phyloP scores from a whole-genome alignment of 2,888 invertebrate species.

The Cephonodes hylas region DNA sequence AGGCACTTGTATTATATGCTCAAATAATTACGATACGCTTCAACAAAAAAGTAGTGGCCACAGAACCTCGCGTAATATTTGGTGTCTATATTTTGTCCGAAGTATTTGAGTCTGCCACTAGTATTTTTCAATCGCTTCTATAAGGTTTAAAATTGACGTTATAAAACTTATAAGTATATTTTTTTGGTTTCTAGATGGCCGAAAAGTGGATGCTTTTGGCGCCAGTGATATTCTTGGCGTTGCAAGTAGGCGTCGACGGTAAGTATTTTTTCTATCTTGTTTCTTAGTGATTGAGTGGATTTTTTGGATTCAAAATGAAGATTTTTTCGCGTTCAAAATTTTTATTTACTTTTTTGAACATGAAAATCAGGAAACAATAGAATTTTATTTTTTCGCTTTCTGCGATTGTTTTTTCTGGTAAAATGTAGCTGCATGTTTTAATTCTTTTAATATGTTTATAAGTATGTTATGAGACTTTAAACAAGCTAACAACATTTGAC shows the following conservation, averaged over 20 bases:
- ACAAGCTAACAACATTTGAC: not conserved
- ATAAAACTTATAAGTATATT: constrained; percentile 10
- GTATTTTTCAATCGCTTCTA: no score
- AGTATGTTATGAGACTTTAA: not conserved
- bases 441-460: no score
- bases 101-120: no score
- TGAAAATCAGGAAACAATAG: no score
- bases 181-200: constrained; percentile 61
- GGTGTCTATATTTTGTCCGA: no score
- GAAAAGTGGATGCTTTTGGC: constrained; percentile 56
- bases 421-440: not conserved
- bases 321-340: no score
- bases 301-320: no score
- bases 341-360: no score
- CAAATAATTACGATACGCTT: no score
- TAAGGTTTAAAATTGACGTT: not conserved
- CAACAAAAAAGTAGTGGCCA: no score
- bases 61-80: no score
- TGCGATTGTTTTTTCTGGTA: not conserved
- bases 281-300: not conserved
- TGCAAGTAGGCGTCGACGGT: constrained; percentile 59
- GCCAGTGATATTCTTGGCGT: constrained; percentile 63
- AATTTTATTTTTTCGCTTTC: not conserved
- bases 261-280: constrained; percentile 30
- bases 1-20: no score